These are phyloP conservation scores for Drosophila hamatofila DNA, from an alignment of 2,888 invertebrate species.

Conservation along the genomic window DNA sequence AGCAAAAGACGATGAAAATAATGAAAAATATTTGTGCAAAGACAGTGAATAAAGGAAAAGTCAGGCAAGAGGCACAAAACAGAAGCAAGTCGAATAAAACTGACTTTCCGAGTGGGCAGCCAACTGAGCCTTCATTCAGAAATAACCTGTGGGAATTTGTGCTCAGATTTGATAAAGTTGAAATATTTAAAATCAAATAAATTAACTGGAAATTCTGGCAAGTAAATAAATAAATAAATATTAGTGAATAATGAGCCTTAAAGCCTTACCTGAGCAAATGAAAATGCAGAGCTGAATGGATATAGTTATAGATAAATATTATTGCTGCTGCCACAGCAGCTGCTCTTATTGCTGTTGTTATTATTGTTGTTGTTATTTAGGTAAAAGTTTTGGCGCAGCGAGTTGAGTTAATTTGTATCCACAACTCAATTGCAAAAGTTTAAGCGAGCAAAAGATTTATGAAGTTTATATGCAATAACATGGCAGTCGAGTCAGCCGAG, in stretches of 20 bases:
- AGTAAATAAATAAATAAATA: not conserved
- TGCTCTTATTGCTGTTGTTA: conserved; percentile 33
- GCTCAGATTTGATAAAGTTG: not conserved
- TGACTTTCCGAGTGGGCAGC: conserved; percentile 29
- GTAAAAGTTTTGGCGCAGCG: conserved; percentile 69
- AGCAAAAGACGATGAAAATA: conserved; percentile 24
- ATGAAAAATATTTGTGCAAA: conserved; percentile 59
- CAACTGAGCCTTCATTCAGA: conserved; percentile 5
- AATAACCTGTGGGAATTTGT: not conserved
- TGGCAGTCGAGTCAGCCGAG: conserved; percentile 29
- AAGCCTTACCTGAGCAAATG: not conserved
- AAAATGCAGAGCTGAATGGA: not conserved
- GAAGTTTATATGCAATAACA: conserved; percentile 78
- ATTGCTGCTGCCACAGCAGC: conserved; percentile 40
- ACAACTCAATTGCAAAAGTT: conserved; percentile 81
- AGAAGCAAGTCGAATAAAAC: conserved; percentile 22
- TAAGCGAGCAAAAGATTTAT: conserved; percentile 78
- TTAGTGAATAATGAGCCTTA: not conserved
- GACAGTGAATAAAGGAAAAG: conserved; percentile 39
- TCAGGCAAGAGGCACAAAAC: conserved; percentile 10
- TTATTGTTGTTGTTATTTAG: conserved; percentile 56
- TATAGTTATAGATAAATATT: conserved; percentile 33
- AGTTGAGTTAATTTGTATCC: conserved; percentile 81
- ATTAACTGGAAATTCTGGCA: not conserved
- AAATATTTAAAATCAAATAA: not conserved